These are phyloP conservation scores for Megamerina dolium DNA, from an alignment of 2,888 invertebrate species.

Conservation along the genomic window DNA sequence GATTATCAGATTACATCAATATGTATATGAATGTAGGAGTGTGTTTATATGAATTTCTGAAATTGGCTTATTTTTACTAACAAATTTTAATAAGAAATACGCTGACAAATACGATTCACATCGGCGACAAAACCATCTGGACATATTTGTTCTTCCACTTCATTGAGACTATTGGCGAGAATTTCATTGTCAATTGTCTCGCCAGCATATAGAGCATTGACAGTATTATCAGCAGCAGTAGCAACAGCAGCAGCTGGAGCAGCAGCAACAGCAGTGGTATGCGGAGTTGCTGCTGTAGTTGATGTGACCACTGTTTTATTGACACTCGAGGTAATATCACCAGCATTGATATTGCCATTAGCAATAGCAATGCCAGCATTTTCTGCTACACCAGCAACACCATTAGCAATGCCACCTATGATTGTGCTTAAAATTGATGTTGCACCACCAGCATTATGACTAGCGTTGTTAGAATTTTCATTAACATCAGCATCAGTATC, in stretches of 20 bases:
- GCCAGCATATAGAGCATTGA: neutral
- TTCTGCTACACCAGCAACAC: neutral
- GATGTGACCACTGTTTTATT: too few species aligned
- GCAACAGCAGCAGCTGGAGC: conserved; percentile 1
- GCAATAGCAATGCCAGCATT: neutral
- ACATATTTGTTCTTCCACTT: conserved; percentile 18
- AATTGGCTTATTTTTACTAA: too few species aligned
- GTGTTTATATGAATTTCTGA: too few species aligned
- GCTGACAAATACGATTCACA: conserved; percentile 24
- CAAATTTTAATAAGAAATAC: too few species aligned
- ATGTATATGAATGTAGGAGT: too few species aligned
- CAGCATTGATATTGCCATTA: neutral
- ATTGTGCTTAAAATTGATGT: neutral
- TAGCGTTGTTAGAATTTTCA: too few species aligned
- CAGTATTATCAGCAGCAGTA: neutral
- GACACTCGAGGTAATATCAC: neutral
- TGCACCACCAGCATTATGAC: neutral
- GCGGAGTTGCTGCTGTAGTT: neutral
- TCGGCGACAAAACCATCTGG: conserved; percentile 24
- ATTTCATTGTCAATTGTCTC: conserved; percentile 9
- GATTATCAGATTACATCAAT: too few species aligned
- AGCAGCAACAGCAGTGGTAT: neutral
- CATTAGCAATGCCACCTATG: conserved; percentile 2
- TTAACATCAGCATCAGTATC: too few species aligned
- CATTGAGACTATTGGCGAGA: too few species aligned